phyloP scores from a whole-genome alignment of 2,888 invertebrate genomes.

The Sinhomidia bicolor region DNA sequence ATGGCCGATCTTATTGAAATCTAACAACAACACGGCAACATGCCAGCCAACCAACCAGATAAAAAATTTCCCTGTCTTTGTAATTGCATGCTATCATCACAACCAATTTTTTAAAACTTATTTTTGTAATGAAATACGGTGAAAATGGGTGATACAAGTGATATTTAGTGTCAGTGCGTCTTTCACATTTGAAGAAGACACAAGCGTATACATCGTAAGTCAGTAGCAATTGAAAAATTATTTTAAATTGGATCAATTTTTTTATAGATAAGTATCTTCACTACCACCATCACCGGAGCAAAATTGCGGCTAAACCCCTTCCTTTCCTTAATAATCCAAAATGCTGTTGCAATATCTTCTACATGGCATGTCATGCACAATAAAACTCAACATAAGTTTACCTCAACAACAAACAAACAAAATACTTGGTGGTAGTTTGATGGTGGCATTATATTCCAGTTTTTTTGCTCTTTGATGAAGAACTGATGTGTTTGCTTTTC shows the following conservation, averaged over 20 bases:
- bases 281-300: neutral
- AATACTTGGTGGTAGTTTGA: neutral
- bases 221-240: conserved; percentile 67
- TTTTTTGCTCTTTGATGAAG: conserved; percentile 8
- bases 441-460: neutral
- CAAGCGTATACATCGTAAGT: conserved; percentile 31
- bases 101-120: conserved; percentile 34
- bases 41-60: neutral
- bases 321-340: neutral
- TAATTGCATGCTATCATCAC: conserved; percentile 37
- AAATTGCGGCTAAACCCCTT: conserved; percentile 2
- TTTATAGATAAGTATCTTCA: conserved; percentile 26
- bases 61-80: neutral
- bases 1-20: neutral
- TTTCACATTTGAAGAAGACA: conserved; percentile 4
- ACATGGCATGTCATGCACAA: conserved; percentile 9
- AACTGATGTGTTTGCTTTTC: neutral
- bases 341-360: conserved; percentile 9
- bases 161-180: conserved; percentile 34
- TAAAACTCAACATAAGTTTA: conserved; percentile 23
- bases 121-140: neutral
- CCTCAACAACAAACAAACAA: conserved; percentile 5
- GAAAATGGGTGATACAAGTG: neutral
- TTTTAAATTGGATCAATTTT: conserved; percentile 63
- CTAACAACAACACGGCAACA: conserved; percentile 32